Evolutionary conservation across 1,140 invertebrate genomes (phyloP).

Genomic region (Paracyclopina nana): DNA sequence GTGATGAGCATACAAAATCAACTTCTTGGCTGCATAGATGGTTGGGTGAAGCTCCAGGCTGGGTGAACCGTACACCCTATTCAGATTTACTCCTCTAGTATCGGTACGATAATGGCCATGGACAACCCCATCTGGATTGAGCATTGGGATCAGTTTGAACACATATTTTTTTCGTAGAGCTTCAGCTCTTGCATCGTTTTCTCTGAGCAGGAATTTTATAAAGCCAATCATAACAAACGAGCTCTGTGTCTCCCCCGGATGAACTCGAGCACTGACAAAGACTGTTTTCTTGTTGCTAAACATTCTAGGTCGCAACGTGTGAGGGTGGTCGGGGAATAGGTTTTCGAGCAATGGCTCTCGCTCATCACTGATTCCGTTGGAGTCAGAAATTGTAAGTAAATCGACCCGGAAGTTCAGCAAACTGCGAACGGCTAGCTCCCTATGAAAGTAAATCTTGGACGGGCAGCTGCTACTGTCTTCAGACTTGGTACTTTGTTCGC

Average conservation of each 20-base stretch:
- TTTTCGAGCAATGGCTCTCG: conserved; percentile 48
- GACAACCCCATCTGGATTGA: conserved; percentile 83
- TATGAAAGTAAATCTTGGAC: conserved; percentile 52
- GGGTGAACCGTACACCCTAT: conserved; percentile 60
- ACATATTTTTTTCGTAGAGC: conserved; percentile 53
- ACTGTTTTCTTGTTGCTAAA: conserved; percentile 54
- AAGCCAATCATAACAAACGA: conserved; percentile 86
- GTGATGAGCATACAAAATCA: conserved; percentile 41
- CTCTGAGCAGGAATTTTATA: conserved; percentile 49
- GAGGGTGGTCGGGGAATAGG: conserved; percentile 47
- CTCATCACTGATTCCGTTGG: conserved; percentile 47
- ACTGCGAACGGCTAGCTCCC: conserved; percentile 58
- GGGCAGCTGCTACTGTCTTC: conserved; percentile 24
- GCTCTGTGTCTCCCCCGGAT: conserved; percentile 79
- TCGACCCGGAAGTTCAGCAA: conserved; percentile 63
- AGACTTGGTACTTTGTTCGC: too few relatives aligned
- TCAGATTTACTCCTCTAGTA: conserved; percentile 68
- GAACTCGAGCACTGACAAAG: conserved; percentile 71
- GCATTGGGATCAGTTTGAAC: conserved; percentile 76
- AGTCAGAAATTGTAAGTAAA: conserved; percentile 64
- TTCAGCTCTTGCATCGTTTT: conserved; percentile 44
- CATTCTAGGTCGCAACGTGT: conserved; percentile 43
- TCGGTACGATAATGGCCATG: conserved; percentile 73
- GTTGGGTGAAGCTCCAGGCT: conserved; percentile 52
- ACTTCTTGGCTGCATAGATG: conserved; percentile 53